These are phyloP conservation scores for Porites rus DNA, from an alignment of 92 coral and sea anemone species.

Conservation along the genomic window DNA sequence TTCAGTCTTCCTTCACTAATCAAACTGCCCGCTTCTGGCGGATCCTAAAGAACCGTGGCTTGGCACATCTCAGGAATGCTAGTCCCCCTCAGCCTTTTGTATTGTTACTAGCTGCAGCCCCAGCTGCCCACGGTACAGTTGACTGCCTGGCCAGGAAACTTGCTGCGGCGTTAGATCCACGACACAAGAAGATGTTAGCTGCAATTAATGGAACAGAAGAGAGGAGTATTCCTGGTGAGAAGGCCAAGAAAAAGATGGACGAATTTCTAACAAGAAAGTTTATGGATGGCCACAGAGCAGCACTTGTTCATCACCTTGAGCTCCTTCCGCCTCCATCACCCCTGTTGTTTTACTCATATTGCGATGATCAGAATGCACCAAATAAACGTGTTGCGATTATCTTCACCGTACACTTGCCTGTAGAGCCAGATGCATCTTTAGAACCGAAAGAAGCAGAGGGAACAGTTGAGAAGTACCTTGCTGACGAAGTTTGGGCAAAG, in stretches of 20 bases:
- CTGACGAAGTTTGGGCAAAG: constrained; percentile 70
- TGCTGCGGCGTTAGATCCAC: constrained; percentile 62
- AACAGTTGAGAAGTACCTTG: constrained; percentile 64
- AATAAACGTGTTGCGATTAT: constrained; percentile 72
- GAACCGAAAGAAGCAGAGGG: constrained; percentile 74
- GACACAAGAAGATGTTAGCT: constrained; percentile 2
- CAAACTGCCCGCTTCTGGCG: constrained; percentile 78
- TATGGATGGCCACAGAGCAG: constrained; percentile 62
- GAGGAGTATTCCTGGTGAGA: constrained; percentile 26
- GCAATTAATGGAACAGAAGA: constrained; percentile 36
- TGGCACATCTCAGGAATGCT: constrained; percentile 61
- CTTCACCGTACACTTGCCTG: constrained; percentile 87
- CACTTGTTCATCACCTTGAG: constrained; percentile 74
- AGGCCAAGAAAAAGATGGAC: constrained; percentile 67
- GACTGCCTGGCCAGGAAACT: constrained; percentile 82
- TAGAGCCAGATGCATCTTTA: constrained; percentile 56
- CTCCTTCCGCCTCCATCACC: constrained; percentile 81
- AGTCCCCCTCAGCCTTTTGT: constrained; percentile 79
- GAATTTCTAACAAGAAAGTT: constrained; percentile 42
- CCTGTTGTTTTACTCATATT: constrained; percentile 77
- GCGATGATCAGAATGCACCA: constrained; percentile 89
- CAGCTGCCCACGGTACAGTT: constrained; percentile 62
- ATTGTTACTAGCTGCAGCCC: constrained; percentile 70
- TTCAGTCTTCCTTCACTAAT: constrained; percentile 62
- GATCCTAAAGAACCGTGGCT: constrained; percentile 58